Conservation (phyloP, 2,113 vertebrate species). For the Fulica atra region DNA sequence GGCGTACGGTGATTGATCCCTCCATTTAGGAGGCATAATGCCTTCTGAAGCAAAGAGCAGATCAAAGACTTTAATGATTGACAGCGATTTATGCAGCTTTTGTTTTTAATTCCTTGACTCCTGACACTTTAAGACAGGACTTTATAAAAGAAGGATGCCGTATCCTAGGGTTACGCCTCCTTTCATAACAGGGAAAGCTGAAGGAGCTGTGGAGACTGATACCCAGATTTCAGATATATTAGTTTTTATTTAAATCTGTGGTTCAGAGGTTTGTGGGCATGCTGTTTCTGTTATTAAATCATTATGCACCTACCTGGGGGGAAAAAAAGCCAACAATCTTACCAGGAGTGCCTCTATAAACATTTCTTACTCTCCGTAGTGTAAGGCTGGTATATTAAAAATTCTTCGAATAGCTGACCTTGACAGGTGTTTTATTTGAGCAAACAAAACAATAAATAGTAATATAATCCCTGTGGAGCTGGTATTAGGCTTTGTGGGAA, state of each 20-base stretch:
- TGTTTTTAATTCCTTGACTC: slow-evolving; percentile 72
- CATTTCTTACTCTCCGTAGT: slow-evolving; percentile 47
- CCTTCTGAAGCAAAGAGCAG: slow-evolving; percentile 52
- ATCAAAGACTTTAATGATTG: slow-evolving; percentile 69
- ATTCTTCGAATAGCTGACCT: slow-evolving; percentile 64
- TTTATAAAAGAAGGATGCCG: slow-evolving; percentile 45
- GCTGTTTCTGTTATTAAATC: slow-evolving; percentile 75
- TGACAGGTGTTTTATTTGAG: slow-evolving; percentile 62
- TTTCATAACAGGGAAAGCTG: slow-evolving; percentile 32
- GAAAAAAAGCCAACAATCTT: slow-evolving; percentile 15
- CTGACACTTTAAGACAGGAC: slow-evolving; percentile 51
- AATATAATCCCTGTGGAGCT: slow-evolving; percentile 58
- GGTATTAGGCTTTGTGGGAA: slow-evolving; percentile 61
- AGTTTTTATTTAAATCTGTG: slow-evolving; percentile 68
- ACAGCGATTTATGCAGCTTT: slow-evolving; percentile 60
- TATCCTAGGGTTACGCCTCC: slow-evolving; percentile 57
- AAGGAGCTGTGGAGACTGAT: slow-evolving; percentile 34
- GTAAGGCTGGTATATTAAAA: slow-evolving; percentile 66
- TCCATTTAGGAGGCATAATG: slow-evolving; percentile 61
- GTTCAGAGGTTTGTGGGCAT: slow-evolving; percentile 59
- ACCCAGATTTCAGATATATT: slow-evolving; percentile 62
- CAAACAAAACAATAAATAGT: slow-evolving; percentile 71
- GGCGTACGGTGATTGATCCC: slow-evolving; percentile 49
- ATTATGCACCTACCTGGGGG: slow-evolving; percentile 57
- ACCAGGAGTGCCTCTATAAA: slow-evolving; percentile 54